These are phyloP conservation scores for Pyxicephalus adspersus DNA, from an alignment of 2,113 vertebrate species.

Conservation along the genomic window DNA sequence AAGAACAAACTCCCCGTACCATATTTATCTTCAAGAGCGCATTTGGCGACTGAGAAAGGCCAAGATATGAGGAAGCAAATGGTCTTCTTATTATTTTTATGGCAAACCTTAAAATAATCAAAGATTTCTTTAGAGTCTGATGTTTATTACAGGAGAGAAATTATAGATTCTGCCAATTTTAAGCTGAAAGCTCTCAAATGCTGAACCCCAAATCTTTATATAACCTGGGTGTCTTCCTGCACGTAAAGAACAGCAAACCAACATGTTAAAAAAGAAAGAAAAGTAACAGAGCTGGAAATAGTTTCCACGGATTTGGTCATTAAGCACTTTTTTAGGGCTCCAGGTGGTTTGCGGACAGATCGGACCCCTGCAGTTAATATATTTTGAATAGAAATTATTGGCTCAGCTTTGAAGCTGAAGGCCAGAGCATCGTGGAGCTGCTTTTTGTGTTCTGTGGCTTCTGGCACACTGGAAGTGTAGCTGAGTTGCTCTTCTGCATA, in stretches of 20 bases:
- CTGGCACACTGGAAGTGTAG: too few species aligned
- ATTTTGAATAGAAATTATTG: too few species aligned
- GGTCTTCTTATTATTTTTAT: neutral
- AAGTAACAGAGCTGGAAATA: neutral
- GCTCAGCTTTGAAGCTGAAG: too few species aligned
- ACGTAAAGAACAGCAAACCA: neutral
- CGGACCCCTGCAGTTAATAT: too few species aligned
- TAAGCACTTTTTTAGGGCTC: neutral
- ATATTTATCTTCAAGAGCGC: neutral
- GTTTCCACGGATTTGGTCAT: neutral
- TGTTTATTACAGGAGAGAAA: conserved; percentile 40
- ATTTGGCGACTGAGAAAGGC: conserved; percentile 35
- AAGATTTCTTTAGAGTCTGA: neutral
- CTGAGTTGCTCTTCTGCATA: too few species aligned
- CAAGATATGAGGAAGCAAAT: conserved; percentile 48
- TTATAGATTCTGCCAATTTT: neutral
- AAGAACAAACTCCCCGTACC: conserved; percentile 32
- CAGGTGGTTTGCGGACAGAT: too few species aligned
- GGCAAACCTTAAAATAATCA: neutral
- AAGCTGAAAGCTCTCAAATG: neutral
- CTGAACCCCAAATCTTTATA: neutral
- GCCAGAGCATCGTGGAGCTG: too few species aligned
- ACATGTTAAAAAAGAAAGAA: neutral
- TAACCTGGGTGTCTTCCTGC: neutral
- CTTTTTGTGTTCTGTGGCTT: too few species aligned